Percentiles rank a stretch among this genome's conserved stretches.
Conservation (phyloP, 2,113 vertebrate genomes). For the Bettongia penicillata region DNA sequence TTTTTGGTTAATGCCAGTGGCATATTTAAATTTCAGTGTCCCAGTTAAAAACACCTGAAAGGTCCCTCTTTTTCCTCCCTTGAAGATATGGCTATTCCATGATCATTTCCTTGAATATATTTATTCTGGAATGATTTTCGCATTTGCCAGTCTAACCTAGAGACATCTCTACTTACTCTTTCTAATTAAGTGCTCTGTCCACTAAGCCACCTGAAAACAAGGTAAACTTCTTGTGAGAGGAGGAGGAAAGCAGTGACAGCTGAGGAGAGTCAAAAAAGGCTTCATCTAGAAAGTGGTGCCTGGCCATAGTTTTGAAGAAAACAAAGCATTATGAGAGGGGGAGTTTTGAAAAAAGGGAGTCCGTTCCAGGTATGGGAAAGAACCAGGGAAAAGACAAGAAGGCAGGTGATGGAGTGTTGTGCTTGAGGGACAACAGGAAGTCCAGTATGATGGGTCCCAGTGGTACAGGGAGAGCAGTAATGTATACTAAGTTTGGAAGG, state of each 20-base stretch:
- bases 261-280: not conserved
- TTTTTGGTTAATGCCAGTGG: not conserved
- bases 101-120: not conserved
- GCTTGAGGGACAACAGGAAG: no score
- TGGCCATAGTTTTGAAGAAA: not conserved
- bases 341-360: not conserved
- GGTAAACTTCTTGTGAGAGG: not conserved
- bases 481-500: not conserved
- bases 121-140: not conserved
- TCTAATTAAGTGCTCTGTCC: not conserved
- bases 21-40: not conserved
- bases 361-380: not conserved
- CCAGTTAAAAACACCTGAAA: not conserved
- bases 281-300: not conserved
- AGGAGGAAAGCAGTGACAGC: not conserved
- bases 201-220: not conserved
- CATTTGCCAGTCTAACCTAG: not conserved
- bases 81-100: not conserved
- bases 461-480: not conserved
- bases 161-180: not conserved
- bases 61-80: not conserved
- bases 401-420: not conserved
- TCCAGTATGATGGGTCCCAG: not conserved
- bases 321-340: not conserved
- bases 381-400: not conserved